Conservation (phyloP, 2,113 vertebrate genomes). For the Numida meleagris region DNA sequence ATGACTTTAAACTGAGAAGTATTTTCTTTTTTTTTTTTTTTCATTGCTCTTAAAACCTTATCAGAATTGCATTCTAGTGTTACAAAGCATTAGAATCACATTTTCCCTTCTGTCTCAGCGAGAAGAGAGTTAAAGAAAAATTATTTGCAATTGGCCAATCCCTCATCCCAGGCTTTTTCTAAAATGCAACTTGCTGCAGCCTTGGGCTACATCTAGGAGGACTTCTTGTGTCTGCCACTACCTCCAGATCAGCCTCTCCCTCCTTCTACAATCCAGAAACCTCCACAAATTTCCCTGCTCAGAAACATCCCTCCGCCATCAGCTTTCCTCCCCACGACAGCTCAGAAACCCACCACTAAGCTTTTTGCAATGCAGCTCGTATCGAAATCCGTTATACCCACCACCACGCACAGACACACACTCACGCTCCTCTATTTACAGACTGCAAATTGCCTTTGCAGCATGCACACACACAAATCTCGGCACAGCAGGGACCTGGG, state of each 20-base stretch:
- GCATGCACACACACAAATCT: not conserved
- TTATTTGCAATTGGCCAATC: not conserved
- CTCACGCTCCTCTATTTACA: accelerated
- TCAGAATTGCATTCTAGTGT: not conserved
- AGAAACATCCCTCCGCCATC: not conserved
- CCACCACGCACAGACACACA: accelerated
- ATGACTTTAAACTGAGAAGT: not conserved
- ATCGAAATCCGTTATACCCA: not conserved
- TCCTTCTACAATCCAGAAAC: not conserved
- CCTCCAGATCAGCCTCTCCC: not conserved
- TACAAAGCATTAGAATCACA: not conserved
- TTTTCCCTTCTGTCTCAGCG: not conserved
- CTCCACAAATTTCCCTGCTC: not conserved
- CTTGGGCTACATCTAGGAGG: not conserved
- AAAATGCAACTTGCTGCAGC: not conserved
- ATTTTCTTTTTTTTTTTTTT: not conserved
- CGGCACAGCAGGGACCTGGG: not conserved
- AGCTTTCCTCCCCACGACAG: not conserved
- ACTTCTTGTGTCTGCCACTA: accelerated
- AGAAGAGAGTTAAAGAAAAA: not conserved
- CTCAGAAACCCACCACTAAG: not conserved
- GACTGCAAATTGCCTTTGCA: not conserved
- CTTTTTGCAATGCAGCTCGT: not conserved
- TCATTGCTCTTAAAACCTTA: not conserved
- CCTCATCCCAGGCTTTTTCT: not conserved